Conservation (phyloP, 2,888 invertebrate genomes). For the Trachelus iudaicus region DNA sequence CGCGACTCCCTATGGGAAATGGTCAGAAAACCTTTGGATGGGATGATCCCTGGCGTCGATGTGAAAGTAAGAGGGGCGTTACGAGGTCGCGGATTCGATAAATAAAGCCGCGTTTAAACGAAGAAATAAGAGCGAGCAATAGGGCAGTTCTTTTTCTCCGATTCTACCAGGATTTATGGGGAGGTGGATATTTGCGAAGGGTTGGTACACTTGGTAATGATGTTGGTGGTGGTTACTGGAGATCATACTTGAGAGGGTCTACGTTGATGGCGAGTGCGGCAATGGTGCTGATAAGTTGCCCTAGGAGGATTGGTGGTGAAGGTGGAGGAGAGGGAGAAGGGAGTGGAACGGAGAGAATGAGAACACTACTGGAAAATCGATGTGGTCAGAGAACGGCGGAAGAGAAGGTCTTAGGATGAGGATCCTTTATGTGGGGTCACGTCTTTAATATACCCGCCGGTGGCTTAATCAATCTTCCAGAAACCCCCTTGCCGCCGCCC, state of each 20-base stretch:
- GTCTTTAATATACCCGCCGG: constrained; percentile 57
- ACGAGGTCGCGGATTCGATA: background rate
- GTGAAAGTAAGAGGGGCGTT: background rate
- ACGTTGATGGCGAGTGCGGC: background rate
- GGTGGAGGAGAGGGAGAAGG: constrained; percentile 8
- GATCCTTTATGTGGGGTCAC: constrained; percentile 60
- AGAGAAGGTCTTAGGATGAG: constrained; percentile 36
- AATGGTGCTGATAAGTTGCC: background rate
- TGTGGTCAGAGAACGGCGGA: constrained; percentile 27
- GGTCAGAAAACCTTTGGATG: background rate
- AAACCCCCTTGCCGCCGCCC: background rate
- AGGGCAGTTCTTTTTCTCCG: background rate
- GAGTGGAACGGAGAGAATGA: background rate
- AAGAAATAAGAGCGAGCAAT: background rate
- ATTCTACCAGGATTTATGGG: background rate
- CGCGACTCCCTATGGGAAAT: background rate
- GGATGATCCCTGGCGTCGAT: background rate
- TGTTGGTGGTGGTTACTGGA: background rate
- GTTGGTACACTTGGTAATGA: background rate
- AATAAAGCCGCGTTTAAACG: background rate
- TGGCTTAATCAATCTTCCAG: constrained; percentile 55
- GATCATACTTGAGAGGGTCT: no score
- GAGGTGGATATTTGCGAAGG: background rate
- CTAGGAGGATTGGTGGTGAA: background rate
- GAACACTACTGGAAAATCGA: constrained; percentile 32